Conservation (phyloP, 2,797 vertebrate species). For the Spatula clypeata region DNA sequence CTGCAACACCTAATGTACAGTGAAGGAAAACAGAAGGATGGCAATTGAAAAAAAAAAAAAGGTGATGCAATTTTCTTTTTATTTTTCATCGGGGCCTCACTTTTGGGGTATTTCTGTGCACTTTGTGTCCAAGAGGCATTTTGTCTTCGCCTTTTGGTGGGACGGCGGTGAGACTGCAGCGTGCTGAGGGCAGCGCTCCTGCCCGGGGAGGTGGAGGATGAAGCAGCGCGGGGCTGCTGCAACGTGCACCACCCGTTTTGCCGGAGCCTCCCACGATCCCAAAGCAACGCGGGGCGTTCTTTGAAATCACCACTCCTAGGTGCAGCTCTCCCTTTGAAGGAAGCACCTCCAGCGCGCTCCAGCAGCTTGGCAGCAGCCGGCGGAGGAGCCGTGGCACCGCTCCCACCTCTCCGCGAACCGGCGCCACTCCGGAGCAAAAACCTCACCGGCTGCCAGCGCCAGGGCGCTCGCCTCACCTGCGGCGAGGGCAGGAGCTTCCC, state of each 20-base stretch:
- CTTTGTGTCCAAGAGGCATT: background rate
- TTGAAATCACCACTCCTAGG: constrained; percentile 73
- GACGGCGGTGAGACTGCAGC: background rate
- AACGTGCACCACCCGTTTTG: constrained; percentile 51
- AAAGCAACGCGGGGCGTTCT: constrained; percentile 67
- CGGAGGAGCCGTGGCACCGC: no score
- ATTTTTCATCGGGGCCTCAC: background rate
- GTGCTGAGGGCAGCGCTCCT: background rate
- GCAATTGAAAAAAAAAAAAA: background rate
- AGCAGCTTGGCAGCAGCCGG: no score
- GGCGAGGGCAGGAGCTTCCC: no score
- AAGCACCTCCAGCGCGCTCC: background rate
- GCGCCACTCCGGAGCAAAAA: no score
- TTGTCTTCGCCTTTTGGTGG: background rate
- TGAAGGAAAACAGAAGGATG: background rate
- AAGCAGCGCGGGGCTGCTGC: constrained; percentile 3
- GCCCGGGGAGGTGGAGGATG: background rate
- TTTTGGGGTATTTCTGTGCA: background rate
- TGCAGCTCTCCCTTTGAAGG: constrained; percentile 57
- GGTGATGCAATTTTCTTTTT: background rate
- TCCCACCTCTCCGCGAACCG: no score
- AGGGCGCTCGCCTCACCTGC: no score
- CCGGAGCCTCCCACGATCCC: constrained; percentile 64
- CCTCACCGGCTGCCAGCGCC: no score
- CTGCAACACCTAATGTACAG: accelerated